Evolutionary conservation across 2,888 invertebrate genomes (phyloP).

Genomic region (Hydropsyche betteni): DNA sequence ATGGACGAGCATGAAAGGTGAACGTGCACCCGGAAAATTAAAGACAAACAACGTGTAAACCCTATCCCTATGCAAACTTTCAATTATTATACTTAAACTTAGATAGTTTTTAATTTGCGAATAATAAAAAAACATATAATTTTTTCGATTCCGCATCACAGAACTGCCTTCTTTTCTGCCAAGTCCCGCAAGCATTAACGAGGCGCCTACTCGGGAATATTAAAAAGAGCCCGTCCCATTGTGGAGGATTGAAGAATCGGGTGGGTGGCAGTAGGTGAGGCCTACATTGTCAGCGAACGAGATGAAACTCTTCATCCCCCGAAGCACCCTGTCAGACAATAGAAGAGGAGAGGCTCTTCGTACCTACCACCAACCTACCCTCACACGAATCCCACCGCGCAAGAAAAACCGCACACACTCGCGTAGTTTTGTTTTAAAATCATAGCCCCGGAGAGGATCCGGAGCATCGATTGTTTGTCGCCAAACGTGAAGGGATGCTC

Average conservation of each 20-base stretch:
- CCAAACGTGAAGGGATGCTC: no score
- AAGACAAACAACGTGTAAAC: slow-evolving; percentile 25
- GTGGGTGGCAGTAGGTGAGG: slow-evolving; percentile 14
- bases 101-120: no score
- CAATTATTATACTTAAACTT: no score
- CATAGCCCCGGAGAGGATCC: no score
- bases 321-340: slow-evolving; percentile 12
- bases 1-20: no score
- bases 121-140: not conserved
- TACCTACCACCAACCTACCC: slow-evolving; percentile 2
- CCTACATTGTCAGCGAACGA: slow-evolving; percentile 30
- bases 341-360: slow-evolving; percentile 9
- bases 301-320: slow-evolving; percentile 32
- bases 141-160: not conserved
- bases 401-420: no score
- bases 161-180: not conserved
- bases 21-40: slow-evolving; percentile 11
- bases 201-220: slow-evolving; percentile 29
- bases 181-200: slow-evolving; percentile 27
- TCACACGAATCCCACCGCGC: no score
- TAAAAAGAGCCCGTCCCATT: slow-evolving; percentile 29
- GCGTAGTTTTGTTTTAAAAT: no score
- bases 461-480: no score
- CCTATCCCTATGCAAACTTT: no score
- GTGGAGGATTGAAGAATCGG: slow-evolving; percentile 2